Percentiles rank a stretch among this genome's conserved stretches.
Conservation (phyloP, 2,888 invertebrate species). For the Antitype chi region DNA sequence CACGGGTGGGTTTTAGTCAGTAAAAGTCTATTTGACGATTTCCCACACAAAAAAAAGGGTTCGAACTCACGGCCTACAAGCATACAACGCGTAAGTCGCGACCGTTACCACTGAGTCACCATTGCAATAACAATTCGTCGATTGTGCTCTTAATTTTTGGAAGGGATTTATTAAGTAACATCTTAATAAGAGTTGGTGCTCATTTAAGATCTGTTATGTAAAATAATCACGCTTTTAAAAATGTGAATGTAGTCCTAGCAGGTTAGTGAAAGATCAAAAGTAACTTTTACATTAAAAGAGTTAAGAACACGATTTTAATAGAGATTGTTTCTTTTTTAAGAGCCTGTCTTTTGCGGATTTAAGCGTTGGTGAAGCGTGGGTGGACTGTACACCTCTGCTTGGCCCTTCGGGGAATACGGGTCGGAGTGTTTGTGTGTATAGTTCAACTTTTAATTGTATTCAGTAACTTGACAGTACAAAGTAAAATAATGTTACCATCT, state of each 20-base stretch:
- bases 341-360: background rate
- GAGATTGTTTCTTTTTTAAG: background rate
- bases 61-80: background rate
- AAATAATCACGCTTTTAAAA: background rate
- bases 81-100: background rate
- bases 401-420: background rate
- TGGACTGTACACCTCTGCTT: background rate
- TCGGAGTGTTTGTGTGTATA: background rate
- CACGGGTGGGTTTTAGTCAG: too few species aligned
- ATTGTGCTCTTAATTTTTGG: background rate
- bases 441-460: too few species aligned
- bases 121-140: background rate
- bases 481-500: too few species aligned
- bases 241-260: conserved; percentile 36
- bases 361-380: background rate
- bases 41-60: too few species aligned
- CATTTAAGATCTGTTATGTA: conserved; percentile 36
- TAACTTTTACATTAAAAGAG: conserved; percentile 16
- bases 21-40: too few species aligned
- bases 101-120: background rate
- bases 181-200: background rate
- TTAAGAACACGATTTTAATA: too few species aligned
- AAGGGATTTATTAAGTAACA: background rate
- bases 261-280: conserved; percentile 3
- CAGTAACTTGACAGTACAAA: too few species aligned